Percentiles rank a stretch among this genome's conserved stretches.
Conservation (phyloP, 2,113 vertebrate genomes). For the Azemiops feae region DNA sequence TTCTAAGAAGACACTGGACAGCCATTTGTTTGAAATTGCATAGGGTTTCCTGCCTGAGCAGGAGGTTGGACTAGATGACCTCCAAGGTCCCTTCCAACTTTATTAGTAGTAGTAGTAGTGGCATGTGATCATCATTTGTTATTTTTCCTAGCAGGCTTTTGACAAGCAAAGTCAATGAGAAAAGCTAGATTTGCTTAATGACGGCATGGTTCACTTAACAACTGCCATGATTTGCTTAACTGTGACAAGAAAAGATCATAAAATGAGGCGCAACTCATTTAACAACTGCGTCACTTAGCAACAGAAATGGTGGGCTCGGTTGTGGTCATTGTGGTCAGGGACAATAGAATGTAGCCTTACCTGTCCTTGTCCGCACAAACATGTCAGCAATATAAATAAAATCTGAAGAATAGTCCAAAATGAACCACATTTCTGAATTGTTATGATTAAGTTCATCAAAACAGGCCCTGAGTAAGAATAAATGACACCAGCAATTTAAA, state of each 20-base stretch:
- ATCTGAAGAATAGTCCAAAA: constrained; percentile 84
- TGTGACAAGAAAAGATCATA: neutral
- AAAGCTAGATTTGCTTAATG: neutral
- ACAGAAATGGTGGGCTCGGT: neutral
- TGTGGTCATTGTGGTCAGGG: neutral
- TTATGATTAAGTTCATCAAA: constrained; percentile 92
- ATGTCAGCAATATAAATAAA: constrained; percentile 84
- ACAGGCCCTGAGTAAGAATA: constrained; percentile 80
- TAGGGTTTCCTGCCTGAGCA: too few species aligned
- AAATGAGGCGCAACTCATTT: neutral
- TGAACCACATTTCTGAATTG: constrained; percentile 80
- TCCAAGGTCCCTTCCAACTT: too few species aligned
- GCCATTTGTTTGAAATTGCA: too few species aligned
- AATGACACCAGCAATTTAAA: constrained; percentile 24
- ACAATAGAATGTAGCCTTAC: constrained; percentile 59
- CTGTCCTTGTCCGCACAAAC: constrained; percentile 89
- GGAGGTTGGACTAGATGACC: too few species aligned
- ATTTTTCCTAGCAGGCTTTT: neutral
- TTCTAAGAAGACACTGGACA: too few species aligned
- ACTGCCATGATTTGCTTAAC: neutral
- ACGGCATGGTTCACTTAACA: neutral
- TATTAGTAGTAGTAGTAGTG: too few species aligned
- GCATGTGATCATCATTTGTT: neutral
- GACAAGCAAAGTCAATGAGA: neutral
- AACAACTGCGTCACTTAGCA: neutral